Evolutionary conservation across 2,113 vertebrate species (phyloP), one percentile per base, ranked within the genome.

Genomic region (Neogobius melanostomus): DNA sequence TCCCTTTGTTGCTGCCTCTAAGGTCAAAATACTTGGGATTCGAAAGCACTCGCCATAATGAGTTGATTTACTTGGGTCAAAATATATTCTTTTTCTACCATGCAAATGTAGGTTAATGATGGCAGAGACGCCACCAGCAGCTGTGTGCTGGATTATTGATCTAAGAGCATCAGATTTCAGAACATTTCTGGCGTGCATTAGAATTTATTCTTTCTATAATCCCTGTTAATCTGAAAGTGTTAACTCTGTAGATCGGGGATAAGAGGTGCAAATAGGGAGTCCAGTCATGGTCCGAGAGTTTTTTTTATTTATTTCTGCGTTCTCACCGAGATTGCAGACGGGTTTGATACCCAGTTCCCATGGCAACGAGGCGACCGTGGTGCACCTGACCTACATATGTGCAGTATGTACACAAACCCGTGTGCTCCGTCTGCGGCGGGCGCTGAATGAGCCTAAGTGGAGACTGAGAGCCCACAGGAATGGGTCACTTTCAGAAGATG

Each of bases 341-440:
- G 88, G 83, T 91, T 91, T 91, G 89, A 86, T 87, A 76, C 76
- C 73, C 81, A 80, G 91, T 92, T 92, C 69, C 89, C 79, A 90
- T 90, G 87, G 85, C 80, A 91, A 91, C 91, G 50, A 28, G 15
- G 74, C 56, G 43, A 77, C 74, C 64, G 69, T 63, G 72, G 75
- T 50, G 69, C 68, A 89, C 84, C 86, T 89, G 91, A 91, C 90
- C 89, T 90, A 91, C 82, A 92, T 90, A 83, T 87, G 79, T 86
- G 80, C 74, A 63, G 81, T 72, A 87, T 81, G 75, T 84, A 85
- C 83, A 88, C 82, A 87, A 83, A 87, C 83, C 72, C 10, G 67
- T 57, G 45, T 63, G 43, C 76, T 74, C 83, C 73, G 72, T 86
- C 84, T 86, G 86, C 56, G 16, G 48, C 43, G 62, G 66, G 7